phyloP scores from a whole-genome alignment of 2,797 vertebrate species.

The Pantherophis vulpinus region DNA sequence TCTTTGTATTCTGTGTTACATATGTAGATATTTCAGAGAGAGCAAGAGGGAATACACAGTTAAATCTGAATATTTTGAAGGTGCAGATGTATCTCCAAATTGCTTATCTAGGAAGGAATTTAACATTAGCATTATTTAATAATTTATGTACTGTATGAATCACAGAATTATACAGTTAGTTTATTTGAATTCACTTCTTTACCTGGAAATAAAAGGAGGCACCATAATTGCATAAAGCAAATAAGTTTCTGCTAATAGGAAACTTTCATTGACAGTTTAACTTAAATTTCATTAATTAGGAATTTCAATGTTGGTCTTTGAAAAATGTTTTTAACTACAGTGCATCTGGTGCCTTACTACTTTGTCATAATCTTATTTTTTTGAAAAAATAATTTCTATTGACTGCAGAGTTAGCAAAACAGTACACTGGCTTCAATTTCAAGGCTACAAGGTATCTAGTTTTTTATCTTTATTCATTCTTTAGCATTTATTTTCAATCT shows the following conservation, averaged over 20 bases:
- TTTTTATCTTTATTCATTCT: neutral
- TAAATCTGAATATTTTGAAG: neutral
- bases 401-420: neutral
- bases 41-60: neutral
- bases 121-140: neutral
- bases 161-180: neutral
- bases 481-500: neutral
- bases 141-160: neutral
- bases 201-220: neutral
- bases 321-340: neutral
- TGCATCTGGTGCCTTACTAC: neutral
- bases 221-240: neutral
- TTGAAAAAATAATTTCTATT: neutral
- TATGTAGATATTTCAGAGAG: neutral
- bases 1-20: neutral
- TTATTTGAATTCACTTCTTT: neutral
- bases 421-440: neutral
- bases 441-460: neutral
- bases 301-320: neutral
- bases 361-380: neutral
- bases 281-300: neutral
- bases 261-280: neutral
- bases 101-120: neutral
- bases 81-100: neutral
- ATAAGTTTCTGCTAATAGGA: neutral